Conservation (phyloP, 2,113 vertebrate genomes). For the Neotoma lepida region DNA sequence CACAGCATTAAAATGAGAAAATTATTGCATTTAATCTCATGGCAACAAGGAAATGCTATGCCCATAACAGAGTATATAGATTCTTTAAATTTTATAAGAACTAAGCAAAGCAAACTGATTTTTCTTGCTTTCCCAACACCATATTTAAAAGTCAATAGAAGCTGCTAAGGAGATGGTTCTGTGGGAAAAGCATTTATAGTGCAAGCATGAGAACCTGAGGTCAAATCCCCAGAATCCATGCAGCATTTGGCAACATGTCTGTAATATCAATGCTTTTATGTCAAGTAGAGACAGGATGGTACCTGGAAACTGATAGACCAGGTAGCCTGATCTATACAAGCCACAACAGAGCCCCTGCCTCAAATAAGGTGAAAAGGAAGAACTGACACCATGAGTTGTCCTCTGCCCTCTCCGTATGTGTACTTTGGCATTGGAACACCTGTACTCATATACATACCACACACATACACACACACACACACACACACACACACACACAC, state of each 20-base stretch:
- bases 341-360: background rate
- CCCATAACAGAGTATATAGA: background rate
- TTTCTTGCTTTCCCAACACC: background rate
- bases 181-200: rapidly evolving
- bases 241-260: background rate
- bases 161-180: rapidly evolving
- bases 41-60: background rate
- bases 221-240: background rate
- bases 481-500: no score
- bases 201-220: background rate
- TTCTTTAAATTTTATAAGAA: background rate
- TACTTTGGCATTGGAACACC: no score
- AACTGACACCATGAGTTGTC: no score
- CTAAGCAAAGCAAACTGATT: background rate
- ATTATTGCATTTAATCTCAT: background rate
- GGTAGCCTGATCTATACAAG: background rate
- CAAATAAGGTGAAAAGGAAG: background rate
- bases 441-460: background rate
- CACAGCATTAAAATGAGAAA: background rate
- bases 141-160: background rate
- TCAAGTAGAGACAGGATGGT: background rate
- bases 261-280: background rate
- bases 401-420: background rate
- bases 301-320: no score
- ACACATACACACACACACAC: no score